A percentile compares a stretch with the other conserved stretches of the same genome.
These are phyloP conservation scores for Chrysochloris asiatica DNA, from an alignment of 2,113 vertebrate genomes.

Conservation along the genomic window DNA sequence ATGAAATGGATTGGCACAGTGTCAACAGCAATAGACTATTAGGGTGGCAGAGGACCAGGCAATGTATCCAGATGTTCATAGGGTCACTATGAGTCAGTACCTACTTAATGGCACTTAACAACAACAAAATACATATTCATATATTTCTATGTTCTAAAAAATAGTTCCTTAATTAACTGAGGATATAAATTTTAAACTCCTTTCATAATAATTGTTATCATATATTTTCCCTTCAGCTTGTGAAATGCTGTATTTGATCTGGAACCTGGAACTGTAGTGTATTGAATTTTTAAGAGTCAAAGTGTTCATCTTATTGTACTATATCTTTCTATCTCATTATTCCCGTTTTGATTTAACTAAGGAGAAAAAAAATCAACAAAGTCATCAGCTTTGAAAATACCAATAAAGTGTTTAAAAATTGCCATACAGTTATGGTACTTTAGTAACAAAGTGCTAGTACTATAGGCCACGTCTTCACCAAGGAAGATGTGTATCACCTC, in stretches of 20 bases:
- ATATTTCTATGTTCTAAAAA: neutral
- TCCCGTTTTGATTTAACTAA: slow-evolving; percentile 20
- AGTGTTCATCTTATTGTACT: neutral
- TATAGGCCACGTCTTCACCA: neutral
- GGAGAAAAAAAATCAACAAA: neutral
- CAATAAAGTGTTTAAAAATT: neutral
- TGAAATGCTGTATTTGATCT: neutral
- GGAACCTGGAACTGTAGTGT: neutral
- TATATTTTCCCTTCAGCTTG: neutral
- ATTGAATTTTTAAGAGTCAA: neutral
- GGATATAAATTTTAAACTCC: neutral
- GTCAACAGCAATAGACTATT: too few relatives aligned
- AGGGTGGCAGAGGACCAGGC: too few relatives aligned
- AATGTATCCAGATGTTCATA: too few relatives aligned
- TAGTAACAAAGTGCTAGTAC: neutral
- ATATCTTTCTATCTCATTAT: neutral
- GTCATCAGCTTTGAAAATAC: neutral
- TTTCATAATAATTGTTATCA: neutral
- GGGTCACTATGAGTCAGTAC: too few relatives aligned
- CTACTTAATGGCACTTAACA: too few relatives aligned
- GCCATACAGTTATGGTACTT: neutral
- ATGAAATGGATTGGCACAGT: too few relatives aligned
- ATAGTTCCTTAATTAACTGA: slow-evolving; percentile 13
- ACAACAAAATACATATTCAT: neutral
- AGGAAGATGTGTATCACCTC: neutral